Percentiles rank a stretch among this genome's conserved stretches.
These are phyloP conservation scores for Promerops cafer DNA, from an alignment of 2,113 vertebrate species.

Conservation along the genomic window DNA sequence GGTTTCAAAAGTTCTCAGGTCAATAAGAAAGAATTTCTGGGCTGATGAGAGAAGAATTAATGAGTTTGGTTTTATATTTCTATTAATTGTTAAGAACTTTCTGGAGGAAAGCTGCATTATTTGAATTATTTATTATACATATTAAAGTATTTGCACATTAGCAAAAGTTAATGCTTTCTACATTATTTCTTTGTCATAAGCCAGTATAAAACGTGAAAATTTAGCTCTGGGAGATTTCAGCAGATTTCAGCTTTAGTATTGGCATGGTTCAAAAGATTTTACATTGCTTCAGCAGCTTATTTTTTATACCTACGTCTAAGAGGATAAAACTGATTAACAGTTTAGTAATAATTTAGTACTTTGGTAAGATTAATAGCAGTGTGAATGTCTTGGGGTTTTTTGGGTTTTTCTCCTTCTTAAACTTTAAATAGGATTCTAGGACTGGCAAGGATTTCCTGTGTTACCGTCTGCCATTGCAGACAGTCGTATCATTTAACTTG, in stretches of 20 bases:
- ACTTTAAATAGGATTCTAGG: not conserved
- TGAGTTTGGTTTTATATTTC: not conserved
- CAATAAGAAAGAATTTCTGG: not conserved
- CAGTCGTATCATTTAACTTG: not conserved
- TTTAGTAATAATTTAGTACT: slow-evolving; percentile 24
- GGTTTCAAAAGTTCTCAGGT: not conserved
- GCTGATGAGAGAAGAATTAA: not conserved
- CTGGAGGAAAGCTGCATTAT: not conserved
- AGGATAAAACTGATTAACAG: slow-evolving; percentile 47
- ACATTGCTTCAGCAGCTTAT: not conserved
- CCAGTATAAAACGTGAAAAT: not conserved
- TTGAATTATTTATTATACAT: not conserved
- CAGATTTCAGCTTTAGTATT: not conserved
- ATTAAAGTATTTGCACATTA: not conserved
- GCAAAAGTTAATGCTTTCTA: not conserved
- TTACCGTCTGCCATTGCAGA: not conserved
- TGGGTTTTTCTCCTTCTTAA: not conserved
- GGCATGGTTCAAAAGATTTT: not conserved
- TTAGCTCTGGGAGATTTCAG: not conserved
- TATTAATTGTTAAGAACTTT: not conserved
- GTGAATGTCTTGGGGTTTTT: not conserved
- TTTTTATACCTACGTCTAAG: not conserved
- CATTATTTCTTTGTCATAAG: not conserved
- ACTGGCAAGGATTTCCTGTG: not conserved
- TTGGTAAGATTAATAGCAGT: not conserved